Conservation (phyloP, 1,140 invertebrate species). For the Saccostrea glomerata region DNA sequence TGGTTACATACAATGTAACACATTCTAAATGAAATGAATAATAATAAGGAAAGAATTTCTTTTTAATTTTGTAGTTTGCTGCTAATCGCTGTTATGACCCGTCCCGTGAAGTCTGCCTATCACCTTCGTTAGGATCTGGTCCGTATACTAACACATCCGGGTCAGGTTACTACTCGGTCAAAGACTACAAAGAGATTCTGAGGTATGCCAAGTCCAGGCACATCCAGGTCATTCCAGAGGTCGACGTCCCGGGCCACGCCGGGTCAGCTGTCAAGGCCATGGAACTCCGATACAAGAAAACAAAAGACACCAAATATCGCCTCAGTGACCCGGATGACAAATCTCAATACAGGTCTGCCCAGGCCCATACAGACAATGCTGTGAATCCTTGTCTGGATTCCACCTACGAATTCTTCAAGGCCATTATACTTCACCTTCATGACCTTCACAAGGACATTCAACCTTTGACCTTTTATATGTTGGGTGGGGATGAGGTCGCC, state of each 20-base stretch:
- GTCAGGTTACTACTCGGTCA: slow-evolving; percentile 62
- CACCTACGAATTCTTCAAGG: slow-evolving; percentile 68
- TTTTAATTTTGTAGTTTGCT: slow-evolving; percentile 57
- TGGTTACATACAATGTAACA: too few relatives aligned
- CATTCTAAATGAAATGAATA: too few relatives aligned
- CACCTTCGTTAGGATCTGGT: slow-evolving; percentile 63
- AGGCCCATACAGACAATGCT: slow-evolving; percentile 72
- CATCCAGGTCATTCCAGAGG: slow-evolving; percentile 69
- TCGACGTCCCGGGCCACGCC: slow-evolving; percentile 70
- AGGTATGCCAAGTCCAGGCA: slow-evolving; percentile 58
- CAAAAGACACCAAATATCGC: slow-evolving; percentile 57
- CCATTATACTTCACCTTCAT: slow-evolving; percentile 58
- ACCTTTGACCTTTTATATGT: slow-evolving; percentile 73
- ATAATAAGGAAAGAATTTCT: too few relatives aligned
- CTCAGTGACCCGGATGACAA: slow-evolving; percentile 66
- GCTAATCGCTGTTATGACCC: slow-evolving; percentile 59
- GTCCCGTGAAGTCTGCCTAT: slow-evolving; percentile 45
- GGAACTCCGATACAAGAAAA: slow-evolving; percentile 61
- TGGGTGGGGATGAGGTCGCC: slow-evolving; percentile 77
- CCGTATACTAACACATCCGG: slow-evolving; percentile 52
- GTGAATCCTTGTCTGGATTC: slow-evolving; percentile 75
- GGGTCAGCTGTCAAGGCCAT: slow-evolving; percentile 66
- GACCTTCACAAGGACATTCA: slow-evolving; percentile 66
- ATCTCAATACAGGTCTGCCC: slow-evolving; percentile 67
- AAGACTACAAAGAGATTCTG: slow-evolving; percentile 67